phyloP scores from a whole-genome alignment of 2,113 vertebrate genomes.

The Caranx melampygus region DNA sequence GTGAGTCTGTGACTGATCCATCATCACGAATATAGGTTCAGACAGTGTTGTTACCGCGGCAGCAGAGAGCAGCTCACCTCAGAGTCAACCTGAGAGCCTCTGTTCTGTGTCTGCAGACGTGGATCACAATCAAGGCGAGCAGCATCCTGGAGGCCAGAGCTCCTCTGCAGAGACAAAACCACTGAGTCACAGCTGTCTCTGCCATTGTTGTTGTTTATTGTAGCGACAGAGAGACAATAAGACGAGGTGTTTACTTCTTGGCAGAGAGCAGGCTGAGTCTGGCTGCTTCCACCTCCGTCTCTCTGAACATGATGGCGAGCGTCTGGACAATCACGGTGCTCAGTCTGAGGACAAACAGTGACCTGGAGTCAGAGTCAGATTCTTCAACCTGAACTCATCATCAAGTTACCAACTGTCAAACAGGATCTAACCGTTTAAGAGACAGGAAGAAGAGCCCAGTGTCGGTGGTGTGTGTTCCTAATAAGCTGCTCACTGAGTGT shows the following conservation, averaged over 20 bases:
- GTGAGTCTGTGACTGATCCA: too few relatives aligned
- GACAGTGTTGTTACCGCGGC: background rate
- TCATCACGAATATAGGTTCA: background rate
- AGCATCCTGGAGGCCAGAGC: conserved; percentile 75
- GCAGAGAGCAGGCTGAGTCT: conserved; percentile 78
- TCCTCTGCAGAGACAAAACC: conserved; percentile 61
- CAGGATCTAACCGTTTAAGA: too few relatives aligned
- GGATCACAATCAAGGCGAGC: conserved; percentile 77
- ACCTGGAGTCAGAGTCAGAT: background rate
- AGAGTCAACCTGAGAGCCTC: background rate
- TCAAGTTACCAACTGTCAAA: background rate
- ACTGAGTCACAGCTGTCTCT: too few relatives aligned
- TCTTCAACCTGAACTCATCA: background rate
- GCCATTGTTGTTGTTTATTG: too few relatives aligned
- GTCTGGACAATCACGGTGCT: conserved; percentile 83
- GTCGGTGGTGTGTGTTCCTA: too few relatives aligned
- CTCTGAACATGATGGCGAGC: conserved; percentile 86
- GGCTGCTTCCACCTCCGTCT: conserved; percentile 83
- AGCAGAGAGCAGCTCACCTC: conserved; percentile 59
- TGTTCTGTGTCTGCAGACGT: conserved; percentile 26
- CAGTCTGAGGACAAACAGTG: conserved; percentile 68
- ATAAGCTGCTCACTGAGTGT: too few relatives aligned
- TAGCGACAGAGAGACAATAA: background rate
- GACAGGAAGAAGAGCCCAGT: too few relatives aligned
- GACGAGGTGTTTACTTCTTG: conserved; percentile 74